Percentiles rank a stretch among this genome's conserved stretches.
phyloP scores from a whole-genome alignment of 1,140 invertebrate genomes.

The Triops cancriformis region DNA sequence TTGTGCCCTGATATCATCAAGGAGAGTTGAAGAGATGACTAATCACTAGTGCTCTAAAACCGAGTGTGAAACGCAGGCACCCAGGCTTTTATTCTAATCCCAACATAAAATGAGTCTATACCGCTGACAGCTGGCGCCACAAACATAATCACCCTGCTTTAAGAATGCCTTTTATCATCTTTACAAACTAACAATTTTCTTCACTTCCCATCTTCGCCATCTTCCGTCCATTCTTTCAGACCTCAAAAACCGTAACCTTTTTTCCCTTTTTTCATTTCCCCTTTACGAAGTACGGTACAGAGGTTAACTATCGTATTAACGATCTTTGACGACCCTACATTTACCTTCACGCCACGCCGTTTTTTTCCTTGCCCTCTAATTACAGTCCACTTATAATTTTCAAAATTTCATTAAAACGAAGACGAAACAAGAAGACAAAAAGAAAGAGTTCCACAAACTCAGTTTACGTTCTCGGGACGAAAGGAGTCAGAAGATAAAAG shows the following conservation, averaged over 20 bases:
- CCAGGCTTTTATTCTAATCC: not conserved
- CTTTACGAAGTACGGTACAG: too few species aligned
- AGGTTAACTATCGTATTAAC: too few species aligned
- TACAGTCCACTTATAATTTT: not conserved
- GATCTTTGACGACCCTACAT: not conserved
- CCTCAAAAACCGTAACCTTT: too few species aligned
- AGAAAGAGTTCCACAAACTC: too few species aligned
- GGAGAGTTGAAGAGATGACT: not conserved
- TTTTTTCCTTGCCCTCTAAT: not conserved
- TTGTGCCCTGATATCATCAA: slow-evolving; percentile 2
- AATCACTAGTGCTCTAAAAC: not conserved
- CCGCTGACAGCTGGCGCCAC: slow-evolving; percentile 11
- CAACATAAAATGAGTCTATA: not conserved
- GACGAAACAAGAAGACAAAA: too few species aligned
- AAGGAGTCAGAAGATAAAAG: too few species aligned
- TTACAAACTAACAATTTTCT: not conserved
- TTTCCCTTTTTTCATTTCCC: too few species aligned
- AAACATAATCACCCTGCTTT: slow-evolving; percentile 1
- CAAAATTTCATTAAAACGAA: not conserved
- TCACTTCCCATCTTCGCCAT: not conserved
- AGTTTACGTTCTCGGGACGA: too few species aligned
- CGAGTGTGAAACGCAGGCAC: not conserved
- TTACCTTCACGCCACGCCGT: not conserved
- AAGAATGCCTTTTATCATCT: not conserved
- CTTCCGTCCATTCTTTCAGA: too few species aligned